Evolutionary conservation across 2,797 vertebrate species (phyloP).

Genomic region (Gymnoscopelus braueri): DNA sequence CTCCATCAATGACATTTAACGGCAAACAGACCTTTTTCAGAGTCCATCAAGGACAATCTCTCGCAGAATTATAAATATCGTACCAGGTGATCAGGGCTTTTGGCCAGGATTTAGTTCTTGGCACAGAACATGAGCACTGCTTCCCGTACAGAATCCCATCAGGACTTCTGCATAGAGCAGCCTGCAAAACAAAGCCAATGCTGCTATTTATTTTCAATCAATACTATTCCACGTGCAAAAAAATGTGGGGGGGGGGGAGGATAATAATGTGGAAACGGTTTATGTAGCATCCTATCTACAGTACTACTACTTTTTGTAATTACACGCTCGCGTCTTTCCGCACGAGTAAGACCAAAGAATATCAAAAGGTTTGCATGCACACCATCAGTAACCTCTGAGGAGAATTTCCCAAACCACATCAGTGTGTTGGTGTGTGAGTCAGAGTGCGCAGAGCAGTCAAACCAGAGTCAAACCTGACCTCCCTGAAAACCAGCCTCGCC

Average conservation of each 20-base stretch:
- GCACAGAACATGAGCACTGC: slow-evolving; percentile 27
- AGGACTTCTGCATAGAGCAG: background rate
- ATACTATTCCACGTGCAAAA: slow-evolving; percentile 41
- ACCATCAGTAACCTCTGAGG: slow-evolving; percentile 4
- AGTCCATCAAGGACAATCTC: slow-evolving; percentile 29
- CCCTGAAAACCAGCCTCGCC: slow-evolving; percentile 28
- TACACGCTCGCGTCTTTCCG: slow-evolving; percentile 20
- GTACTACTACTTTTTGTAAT: background rate
- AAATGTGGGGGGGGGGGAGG: too few species aligned
- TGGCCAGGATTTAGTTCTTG: slow-evolving; percentile 53
- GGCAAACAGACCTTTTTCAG: slow-evolving; percentile 31
- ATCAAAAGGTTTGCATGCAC: background rate
- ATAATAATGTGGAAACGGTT: slow-evolving; percentile 35
- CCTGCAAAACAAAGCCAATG: slow-evolving; percentile 41
- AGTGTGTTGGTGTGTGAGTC: slow-evolving; percentile 31
- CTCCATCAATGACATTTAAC: slow-evolving; percentile 45
- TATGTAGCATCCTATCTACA: background rate
- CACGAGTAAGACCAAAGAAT: slow-evolving; percentile 1
- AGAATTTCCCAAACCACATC: slow-evolving; percentile 50
- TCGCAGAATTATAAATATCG: slow-evolving; percentile 46
- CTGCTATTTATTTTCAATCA: slow-evolving; percentile 51
- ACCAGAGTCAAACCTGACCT: slow-evolving; percentile 45
- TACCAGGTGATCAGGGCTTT: slow-evolving; percentile 47
- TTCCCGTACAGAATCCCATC: slow-evolving; percentile 39
- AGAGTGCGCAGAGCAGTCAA: slow-evolving; percentile 22